Base-by-base conservation (phyloP, 2,797 vertebrate genomes). In the Nasua narica region DNA sequence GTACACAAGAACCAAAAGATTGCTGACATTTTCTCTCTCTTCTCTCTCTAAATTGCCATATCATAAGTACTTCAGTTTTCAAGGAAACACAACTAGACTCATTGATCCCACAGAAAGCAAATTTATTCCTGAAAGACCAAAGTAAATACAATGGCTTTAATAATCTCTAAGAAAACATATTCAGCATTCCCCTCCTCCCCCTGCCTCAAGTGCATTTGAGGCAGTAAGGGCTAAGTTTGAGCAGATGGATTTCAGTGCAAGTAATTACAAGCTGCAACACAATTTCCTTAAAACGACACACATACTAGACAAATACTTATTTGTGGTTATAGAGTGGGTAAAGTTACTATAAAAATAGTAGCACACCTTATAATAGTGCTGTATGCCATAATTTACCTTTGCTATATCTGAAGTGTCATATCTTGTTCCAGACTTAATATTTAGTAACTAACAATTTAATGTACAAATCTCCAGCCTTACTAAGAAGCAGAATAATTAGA, bases 401-500 rank as follows among this genome's bases (percentile, higher is more conserved):
- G 96, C 95, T 98, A 94, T 98, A 98, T 97, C 94, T 98, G 97
- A 98, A 98, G 79, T 90, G 96, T 91, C 79, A 43, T 89, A 98
- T 98, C 69, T 97, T 98, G 97, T 98, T 97, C 96, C 91, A 96
- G 98, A 95, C 91, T 98, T 98, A 98, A 98, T 98, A 98, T 98
- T 98, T 98, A 98, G 98, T 95, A 99, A 99, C 98, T 97, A 98
- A 97, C 98, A 99, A 98, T 98, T 98, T 97, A 97, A 98, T 98
- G 92, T 69, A 90, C 91, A 97, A 97, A 98, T 96, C 90, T 93
- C 82, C 90, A 96, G 89, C 77, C 65, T 43, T 43, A 43, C 43
- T 94, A 96, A 97, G 81, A 83, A 94, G 43, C 32, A 91, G 86
- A 95, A 95, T 90, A 85, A 93, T 97, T 97, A 92, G 90, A 98